phyloP scores from a whole-genome alignment of 1,140 invertebrate genomes.

The Parapsyche elsis region DNA sequence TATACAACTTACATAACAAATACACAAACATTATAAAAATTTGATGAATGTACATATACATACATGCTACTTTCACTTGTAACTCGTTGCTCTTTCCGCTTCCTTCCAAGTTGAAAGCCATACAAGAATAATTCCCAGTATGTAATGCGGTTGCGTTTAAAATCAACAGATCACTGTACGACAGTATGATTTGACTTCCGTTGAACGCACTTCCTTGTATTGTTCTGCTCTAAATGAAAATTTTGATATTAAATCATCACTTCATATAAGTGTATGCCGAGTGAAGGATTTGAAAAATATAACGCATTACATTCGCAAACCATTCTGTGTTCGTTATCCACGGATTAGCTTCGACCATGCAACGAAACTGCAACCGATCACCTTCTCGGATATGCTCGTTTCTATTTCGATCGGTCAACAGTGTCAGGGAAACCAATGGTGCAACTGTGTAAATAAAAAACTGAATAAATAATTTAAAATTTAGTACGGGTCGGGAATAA shows the following conservation, averaged over 20 bases:
- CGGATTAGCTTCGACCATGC: constrained; percentile 55
- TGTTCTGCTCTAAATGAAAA: constrained; percentile 49
- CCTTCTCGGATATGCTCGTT: constrained; percentile 43
- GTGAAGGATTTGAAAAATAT: background rate
- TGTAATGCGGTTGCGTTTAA: constrained; percentile 47
- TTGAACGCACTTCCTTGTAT: constrained; percentile 51
- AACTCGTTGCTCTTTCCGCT: constrained; percentile 48
- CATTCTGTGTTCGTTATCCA: constrained; percentile 55
- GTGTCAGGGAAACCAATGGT: constrained; percentile 41
- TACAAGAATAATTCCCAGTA: constrained; percentile 51
- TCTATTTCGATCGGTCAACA: constrained; percentile 42
- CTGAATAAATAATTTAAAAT: background rate
- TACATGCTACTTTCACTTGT: constrained; percentile 48
- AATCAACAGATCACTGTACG: constrained; percentile 52
- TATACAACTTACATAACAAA: background rate
- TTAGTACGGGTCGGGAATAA: background rate
- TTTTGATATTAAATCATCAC: background rate
- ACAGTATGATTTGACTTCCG: constrained; percentile 52
- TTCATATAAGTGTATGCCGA: background rate
- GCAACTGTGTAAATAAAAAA: constrained; percentile 46
- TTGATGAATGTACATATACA: constrained; percentile 40
- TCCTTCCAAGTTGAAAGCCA: constrained; percentile 53
- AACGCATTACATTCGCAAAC: constrained; percentile 54
- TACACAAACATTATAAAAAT: constrained; percentile 9
- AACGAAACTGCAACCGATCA: constrained; percentile 50